Percentiles rank a stretch among this genome's conserved stretches.
phyloP scores from a whole-genome alignment of 2,797 vertebrate species.

The Pseudocheirus occidentalis region DNA sequence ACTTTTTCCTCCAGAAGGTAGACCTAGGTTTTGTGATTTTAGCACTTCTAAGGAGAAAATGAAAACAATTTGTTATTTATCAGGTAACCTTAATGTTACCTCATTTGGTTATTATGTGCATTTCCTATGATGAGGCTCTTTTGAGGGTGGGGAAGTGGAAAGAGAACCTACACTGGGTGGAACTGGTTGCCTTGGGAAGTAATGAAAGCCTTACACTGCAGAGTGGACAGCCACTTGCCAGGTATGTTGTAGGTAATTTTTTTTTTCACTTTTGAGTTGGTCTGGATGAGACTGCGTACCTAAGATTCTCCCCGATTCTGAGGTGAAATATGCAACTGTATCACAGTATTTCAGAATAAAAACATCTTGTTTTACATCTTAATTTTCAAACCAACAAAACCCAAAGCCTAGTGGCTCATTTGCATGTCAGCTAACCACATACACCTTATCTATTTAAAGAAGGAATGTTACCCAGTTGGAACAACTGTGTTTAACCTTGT shows the following conservation, averaged over 20 bases:
- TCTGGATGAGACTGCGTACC: neutral
- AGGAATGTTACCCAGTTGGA: constrained; percentile 46
- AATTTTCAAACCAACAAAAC: constrained; percentile 44
- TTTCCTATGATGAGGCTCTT: neutral
- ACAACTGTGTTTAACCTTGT: constrained; percentile 42
- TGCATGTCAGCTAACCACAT: neutral
- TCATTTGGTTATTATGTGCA: neutral
- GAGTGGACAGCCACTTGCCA: neutral
- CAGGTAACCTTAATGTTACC: neutral
- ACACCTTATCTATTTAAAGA: constrained; percentile 35
- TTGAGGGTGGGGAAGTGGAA: neutral
- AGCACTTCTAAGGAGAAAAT: constrained; percentile 34
- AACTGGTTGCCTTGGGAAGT: neutral
- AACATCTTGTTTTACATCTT: constrained; percentile 35
- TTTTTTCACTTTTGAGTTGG: neutral
- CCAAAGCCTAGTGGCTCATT: constrained; percentile 45
- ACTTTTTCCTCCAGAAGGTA: constrained; percentile 33
- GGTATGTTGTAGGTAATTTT: neutral
- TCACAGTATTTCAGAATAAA: constrained; percentile 30
- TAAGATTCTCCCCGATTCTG: neutral
- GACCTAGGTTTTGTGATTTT: constrained; percentile 6
- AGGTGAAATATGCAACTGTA: constrained; percentile 41
- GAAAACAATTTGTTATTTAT: neutral
- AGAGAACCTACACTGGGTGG: neutral
- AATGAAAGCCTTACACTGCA: neutral